Evolutionary conservation across 2,888 invertebrate genomes (phyloP), one percentile per base, ranked within the genome.

Genomic region (Eristalinus sepulchralis): DNA sequence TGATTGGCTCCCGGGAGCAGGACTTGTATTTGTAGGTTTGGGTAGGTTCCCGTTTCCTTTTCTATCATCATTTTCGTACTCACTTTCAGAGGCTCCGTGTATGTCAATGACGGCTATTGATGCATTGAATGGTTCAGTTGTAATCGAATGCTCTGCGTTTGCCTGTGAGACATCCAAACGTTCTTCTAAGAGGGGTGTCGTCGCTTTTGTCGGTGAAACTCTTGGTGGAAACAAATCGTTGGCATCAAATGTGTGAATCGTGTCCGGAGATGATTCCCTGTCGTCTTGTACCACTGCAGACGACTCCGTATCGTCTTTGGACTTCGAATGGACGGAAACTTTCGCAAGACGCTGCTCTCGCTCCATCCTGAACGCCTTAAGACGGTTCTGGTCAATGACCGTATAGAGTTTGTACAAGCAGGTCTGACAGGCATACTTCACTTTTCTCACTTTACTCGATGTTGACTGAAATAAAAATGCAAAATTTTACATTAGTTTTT

Each of bases 361-460:
- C 24, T 60, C 57, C 13, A 13, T 63, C 47, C 31, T 78, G 11
- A 39, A 55, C 1, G 53, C 71, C 17, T 67, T 62, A 22, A 79
- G 55, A n/a, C 60, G 60, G 24, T 57, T 75, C 11, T 79, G 64
- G 17, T 86, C 83, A 10, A 83, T 70, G 11, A 86, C 27, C 1
- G 67, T 53, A 11, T 86, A 86, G 10, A 86, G 27, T 53, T 86
- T 86, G 27, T 75, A 86, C 2, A 86, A 59, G n/a, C 86, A 86
- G 17, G 78, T 79, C 17, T 66, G 71, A 22, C 86, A 86, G 31
- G 73, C 86, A 20, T 47, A 71, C 22, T 62, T 62, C 2, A 86
- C 71, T 9, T 39, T 68, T 17, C 33, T 73, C 1, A 77, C 59
- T 11, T 39, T 39, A 5, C 4, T 5, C 1, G 81, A 68, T n/a